phyloP scores from a whole-genome alignment of 1,140 invertebrate genomes.

The Bombus terrestris region DNA sequence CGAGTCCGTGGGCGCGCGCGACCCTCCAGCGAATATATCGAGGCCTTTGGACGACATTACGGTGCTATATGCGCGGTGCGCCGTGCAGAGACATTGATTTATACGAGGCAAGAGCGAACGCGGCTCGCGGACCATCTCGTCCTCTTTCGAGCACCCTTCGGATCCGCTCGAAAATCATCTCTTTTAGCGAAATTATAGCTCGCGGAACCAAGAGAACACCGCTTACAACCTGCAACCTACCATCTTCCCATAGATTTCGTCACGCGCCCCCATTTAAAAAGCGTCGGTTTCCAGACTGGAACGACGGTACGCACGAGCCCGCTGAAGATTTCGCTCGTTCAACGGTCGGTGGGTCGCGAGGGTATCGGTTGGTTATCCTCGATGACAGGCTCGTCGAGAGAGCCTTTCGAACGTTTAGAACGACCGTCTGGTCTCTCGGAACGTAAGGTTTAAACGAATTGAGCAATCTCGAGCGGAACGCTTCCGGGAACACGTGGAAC shows the following conservation, averaged over 20 bases:
- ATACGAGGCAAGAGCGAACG: conserved; percentile 61
- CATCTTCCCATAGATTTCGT: conserved; percentile 38
- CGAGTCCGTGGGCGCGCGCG: conserved; percentile 52
- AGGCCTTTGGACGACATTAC: conserved; percentile 62
- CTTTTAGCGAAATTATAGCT: conserved; percentile 46
- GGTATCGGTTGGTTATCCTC: neutral
- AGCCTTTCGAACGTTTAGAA: no score
- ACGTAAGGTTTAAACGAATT: neutral
- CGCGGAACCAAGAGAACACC: neutral
- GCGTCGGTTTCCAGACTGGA: neutral
- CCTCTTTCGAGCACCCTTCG: conserved; percentile 39
- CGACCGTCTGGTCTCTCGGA: no score
- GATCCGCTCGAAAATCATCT: conserved; percentile 38
- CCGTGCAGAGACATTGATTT: conserved; percentile 73
- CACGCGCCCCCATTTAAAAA: conserved; percentile 22
- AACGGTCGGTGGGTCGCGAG: no score
- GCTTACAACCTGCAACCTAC: neutral
- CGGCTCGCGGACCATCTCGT: conserved; percentile 26
- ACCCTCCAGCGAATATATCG: conserved; percentile 65
- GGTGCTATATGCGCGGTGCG: conserved; percentile 65
- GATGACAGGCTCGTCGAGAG: conserved; percentile 3
- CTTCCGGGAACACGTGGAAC: no score
- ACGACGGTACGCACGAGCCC: no score
- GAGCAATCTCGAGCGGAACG: neutral
- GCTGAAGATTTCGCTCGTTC: no score